Base-by-base conservation (phyloP, 2,113 vertebrate species). In the Halichoerus grypus region DNA sequence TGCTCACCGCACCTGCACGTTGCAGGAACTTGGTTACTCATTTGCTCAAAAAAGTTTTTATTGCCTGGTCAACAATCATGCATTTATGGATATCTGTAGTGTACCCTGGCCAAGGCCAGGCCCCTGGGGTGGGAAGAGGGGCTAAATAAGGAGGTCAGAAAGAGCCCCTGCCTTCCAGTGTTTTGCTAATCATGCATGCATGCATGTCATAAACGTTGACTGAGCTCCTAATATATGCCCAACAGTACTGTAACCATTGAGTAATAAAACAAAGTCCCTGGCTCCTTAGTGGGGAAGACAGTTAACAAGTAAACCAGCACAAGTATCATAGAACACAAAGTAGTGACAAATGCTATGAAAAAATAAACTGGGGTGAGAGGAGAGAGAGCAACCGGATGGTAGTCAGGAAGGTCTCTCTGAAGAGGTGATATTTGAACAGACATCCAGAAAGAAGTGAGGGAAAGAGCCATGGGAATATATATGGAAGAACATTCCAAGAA, bases 1-100 rank as follows among this genome's bases (percentile, higher is more conserved):
- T 65, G 72, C 36, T 85, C 88, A 33, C 14, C 33, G 42, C 36
- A 53, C 33, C 16, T 5, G 28, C 14, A 0, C 0, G 0, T 21
- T 19, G n/a, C 14, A 80, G 72, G 69, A 83, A 51, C 53, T 93
- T 57, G 91, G 95, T 93, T 97, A 97, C 51, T 98, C 77, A 97
- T 98, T 98, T 93, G 82, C 95, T 96, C 72, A 65, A 21, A 91
- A 85, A 85, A 83, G 72, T 10, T 16, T 97, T 90, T 97, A 94
- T 87, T 95, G 49, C 42, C 71, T 53, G 26, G 77, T 65, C 39
- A 26, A 28, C 36, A 88, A 14, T 39, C 92, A 80, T 21, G 19
- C 39, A 42, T 89, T 96, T 93, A 81, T 63, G 88, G 65, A n/a
- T 51, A 39, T 92, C 53, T 55, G 5, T 21, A 13, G 33, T 89